Conservation (phyloP, 1,140 invertebrate genomes). For the Ips typographus region DNA sequence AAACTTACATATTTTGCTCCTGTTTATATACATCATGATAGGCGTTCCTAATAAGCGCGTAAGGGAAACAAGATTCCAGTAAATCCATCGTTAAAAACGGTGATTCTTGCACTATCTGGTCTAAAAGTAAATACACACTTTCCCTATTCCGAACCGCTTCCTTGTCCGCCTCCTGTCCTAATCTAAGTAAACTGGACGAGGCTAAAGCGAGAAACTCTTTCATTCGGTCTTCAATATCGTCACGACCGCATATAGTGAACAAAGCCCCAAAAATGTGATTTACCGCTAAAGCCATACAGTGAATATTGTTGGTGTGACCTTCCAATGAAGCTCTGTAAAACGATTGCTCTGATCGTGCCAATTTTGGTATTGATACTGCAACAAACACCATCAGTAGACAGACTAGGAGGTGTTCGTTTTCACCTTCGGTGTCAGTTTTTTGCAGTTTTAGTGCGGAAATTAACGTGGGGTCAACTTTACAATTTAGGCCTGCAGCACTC, state of each 20-base stretch:
- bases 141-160: conserved; percentile 92
- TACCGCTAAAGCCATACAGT: conserved; percentile 94
- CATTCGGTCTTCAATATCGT: conserved; percentile 96
- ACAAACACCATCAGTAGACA: conserved; percentile 99
- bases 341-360: conserved; percentile 88
- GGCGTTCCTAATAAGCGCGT: conserved; percentile 93
- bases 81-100: conserved; percentile 98
- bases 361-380: conserved; percentile 94
- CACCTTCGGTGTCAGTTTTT: conserved; percentile 79
- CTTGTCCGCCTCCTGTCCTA: conserved; percentile 95
- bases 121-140: conserved; percentile 92
- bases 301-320: conserved; percentile 96
- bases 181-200: conserved; percentile 88
- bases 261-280: conserved; percentile 96
- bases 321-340: conserved; percentile 90
- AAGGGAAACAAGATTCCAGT: conserved; percentile 96
- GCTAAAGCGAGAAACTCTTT: conserved; percentile 97
- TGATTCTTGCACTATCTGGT: conserved; percentile 96
- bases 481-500: conserved; percentile 88
- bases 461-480: conserved; percentile 93
- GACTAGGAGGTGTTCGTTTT: conserved; percentile 86
- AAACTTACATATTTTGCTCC: conserved; percentile 59
- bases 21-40: conserved; percentile 94
- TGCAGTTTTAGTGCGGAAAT: conserved; percentile 84
- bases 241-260: conserved; percentile 92